Percentiles rank a stretch among this genome's conserved stretches.
Evolutionary conservation across 1,140 invertebrate genomes (phyloP).

Genomic region (Parasteatoda tepidariorum): DNA sequence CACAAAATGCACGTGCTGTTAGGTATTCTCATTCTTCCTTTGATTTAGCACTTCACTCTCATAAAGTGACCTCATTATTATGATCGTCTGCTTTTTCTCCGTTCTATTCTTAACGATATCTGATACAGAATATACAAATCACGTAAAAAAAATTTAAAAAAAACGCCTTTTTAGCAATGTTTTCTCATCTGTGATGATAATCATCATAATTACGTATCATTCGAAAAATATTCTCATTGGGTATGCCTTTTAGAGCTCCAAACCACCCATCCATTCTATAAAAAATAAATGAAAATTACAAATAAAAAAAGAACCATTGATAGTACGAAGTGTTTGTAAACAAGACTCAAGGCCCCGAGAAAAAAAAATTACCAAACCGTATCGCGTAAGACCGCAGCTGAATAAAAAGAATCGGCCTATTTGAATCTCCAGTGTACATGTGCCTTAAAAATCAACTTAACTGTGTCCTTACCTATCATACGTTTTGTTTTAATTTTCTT

Average conservation of each 20-base stretch:
- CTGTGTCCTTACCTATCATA: too few species aligned
- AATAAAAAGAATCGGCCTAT: background rate
- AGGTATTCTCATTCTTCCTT: too few species aligned
- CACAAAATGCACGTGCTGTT: too few species aligned
- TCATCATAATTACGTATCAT: background rate
- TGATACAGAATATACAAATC: background rate
- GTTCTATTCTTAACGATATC: background rate
- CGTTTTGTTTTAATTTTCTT: background rate
- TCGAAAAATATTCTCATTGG: background rate
- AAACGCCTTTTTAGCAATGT: background rate
- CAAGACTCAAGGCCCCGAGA: constrained; percentile 26
- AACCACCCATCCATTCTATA: background rate
- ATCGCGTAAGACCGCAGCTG: constrained; percentile 35
- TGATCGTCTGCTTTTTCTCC: background rate
- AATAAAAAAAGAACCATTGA: background rate
- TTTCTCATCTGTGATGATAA: background rate
- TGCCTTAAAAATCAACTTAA: too few species aligned
- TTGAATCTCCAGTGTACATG: too few species aligned
- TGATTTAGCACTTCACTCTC: background rate
- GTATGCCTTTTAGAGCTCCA: background rate
- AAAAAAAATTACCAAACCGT: constrained; percentile 19
- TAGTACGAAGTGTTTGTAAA: constrained; percentile 37
- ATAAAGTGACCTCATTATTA: background rate
- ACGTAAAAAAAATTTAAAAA: background rate
- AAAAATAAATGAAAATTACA: background rate